Conservation (phyloP, 2,888 invertebrate genomes). For the Agonum fuliginosum region DNA sequence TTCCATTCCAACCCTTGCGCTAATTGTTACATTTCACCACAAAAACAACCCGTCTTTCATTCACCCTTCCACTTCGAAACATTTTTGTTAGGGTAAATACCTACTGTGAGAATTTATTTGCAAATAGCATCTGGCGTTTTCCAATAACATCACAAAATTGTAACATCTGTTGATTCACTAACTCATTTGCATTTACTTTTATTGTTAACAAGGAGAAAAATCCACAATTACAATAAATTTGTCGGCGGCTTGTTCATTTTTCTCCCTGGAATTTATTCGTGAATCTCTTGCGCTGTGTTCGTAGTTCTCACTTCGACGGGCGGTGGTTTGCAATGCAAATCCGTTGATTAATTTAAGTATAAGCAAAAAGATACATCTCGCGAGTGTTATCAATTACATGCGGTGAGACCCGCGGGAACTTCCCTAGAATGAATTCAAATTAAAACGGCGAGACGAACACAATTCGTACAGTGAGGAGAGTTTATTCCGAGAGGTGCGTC, state of each 20-base stretch:
- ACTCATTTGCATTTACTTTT: constrained; percentile 27
- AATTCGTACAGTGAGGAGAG: constrained; percentile 3
- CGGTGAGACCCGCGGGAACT: constrained; percentile 12
- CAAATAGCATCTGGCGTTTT: constrained; percentile 27
- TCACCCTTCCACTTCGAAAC: background rate
- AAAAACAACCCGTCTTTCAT: constrained; percentile 6
- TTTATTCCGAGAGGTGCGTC: constrained; percentile 5
- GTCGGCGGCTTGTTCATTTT: constrained; percentile 11
- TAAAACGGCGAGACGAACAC: constrained; percentile 46
- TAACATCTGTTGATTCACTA: constrained; percentile 40
- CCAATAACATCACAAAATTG: constrained; percentile 43
- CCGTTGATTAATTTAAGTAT: constrained; percentile 58
- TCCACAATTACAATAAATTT: constrained; percentile 40
- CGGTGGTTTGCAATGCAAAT: constrained; percentile 57
- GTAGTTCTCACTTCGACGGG: constrained; percentile 34
- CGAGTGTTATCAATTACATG: constrained; percentile 59
- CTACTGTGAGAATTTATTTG: constrained; percentile 8
- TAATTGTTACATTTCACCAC: constrained; percentile 26
- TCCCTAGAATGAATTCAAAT: constrained; percentile 46
- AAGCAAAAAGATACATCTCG: constrained; percentile 58
- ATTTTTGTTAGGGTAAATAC: background rate
- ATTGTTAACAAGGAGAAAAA: constrained; percentile 42
- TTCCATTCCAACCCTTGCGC: constrained; percentile 73
- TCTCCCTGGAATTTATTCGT: background rate
- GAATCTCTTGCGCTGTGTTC: background rate